Conservation (phyloP, 2,113 vertebrate genomes). For the Protobothrops flavoviridis region DNA sequence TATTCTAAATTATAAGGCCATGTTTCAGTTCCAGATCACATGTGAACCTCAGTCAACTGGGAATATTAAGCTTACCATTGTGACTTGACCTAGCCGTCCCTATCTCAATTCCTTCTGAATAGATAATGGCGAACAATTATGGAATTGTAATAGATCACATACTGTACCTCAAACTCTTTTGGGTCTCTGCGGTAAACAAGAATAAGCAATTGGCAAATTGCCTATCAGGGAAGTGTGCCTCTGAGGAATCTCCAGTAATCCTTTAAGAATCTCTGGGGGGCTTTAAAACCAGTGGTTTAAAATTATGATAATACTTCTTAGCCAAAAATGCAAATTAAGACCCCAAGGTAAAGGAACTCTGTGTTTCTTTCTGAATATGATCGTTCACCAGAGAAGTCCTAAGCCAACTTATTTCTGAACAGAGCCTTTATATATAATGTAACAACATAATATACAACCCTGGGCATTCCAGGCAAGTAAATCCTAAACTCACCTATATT, state of each 20-base stretch:
- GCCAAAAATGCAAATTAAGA: background rate
- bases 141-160: background rate
- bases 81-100: background rate
- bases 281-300: background rate
- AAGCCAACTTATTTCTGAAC: background rate
- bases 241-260: background rate
- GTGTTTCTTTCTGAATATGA: background rate
- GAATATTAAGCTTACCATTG: background rate
- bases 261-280: background rate
- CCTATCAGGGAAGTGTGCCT: background rate
- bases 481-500: conserved; percentile 1
- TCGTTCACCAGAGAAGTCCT: background rate
- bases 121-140: background rate
- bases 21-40: background rate
- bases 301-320: background rate
- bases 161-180: background rate
- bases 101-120: background rate
- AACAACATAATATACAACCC: conserved; percentile 13
- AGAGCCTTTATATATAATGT: background rate
- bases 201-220: background rate
- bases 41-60: background rate
- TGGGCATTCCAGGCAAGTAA: conserved; percentile 36
- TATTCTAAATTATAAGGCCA: background rate
- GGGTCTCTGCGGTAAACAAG: background rate
- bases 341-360: background rate